Evolutionary conservation across 2,888 invertebrate genomes (phyloP).

Genomic region (Drosophila hamatofila): DNA sequence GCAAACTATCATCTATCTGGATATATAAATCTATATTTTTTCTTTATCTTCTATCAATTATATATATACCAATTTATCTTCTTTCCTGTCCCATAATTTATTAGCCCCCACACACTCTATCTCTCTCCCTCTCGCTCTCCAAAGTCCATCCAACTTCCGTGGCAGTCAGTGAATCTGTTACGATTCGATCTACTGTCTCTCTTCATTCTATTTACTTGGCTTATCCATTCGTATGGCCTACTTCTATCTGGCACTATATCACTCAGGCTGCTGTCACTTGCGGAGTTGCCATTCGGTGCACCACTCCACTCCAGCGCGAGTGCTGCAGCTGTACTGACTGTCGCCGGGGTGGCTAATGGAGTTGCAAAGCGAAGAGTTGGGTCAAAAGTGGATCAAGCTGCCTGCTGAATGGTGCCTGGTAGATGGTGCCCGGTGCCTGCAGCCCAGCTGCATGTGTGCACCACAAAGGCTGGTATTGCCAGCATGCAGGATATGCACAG

Average conservation of each 20-base stretch:
- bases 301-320: conserved; percentile 36
- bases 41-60: background rate
- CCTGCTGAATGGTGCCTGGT: conserved; percentile 1
- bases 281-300: conserved; percentile 24
- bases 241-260: conserved; percentile 20
- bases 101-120: background rate
- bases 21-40: background rate
- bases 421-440: background rate
- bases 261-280: conserved; percentile 40
- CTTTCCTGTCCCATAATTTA: background rate
- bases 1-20: background rate
- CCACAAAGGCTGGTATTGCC: conserved; percentile 59
- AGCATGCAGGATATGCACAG: conserved; percentile 58
- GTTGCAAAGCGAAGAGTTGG: conserved; percentile 47
- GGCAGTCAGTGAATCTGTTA: conserved; percentile 4
- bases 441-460: conserved; percentile 7
- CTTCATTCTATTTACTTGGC: conserved; percentile 21
- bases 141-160: background rate
- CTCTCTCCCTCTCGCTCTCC: background rate
- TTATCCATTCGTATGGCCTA: conserved; percentile 17
- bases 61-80: background rate
- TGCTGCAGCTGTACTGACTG: conserved; percentile 50
- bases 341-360: conserved; percentile 61
- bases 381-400: conserved; percentile 67
- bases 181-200: conserved; percentile 23